These are phyloP conservation scores for Gopherus flavomarginatus DNA, from an alignment of 2,113 vertebrate species.

Conservation along the genomic window DNA sequence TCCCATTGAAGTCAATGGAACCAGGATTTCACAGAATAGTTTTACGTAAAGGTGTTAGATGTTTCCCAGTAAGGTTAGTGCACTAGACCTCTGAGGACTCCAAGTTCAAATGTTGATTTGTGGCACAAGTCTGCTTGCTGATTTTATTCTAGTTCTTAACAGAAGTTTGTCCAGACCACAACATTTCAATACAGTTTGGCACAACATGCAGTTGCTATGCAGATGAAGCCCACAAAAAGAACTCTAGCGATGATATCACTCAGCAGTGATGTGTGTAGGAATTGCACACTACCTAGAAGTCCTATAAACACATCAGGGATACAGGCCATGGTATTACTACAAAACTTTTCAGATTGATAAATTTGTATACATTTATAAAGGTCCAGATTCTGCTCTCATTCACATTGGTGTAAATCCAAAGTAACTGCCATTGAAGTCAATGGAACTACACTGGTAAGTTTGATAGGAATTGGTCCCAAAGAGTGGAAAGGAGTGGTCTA, in stretches of 20 bases:
- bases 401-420: background rate
- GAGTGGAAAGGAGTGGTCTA: background rate
- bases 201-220: background rate
- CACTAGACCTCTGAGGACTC: background rate
- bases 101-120: background rate
- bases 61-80: background rate
- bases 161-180: background rate
- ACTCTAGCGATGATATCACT: background rate
- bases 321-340: background rate
- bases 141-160: background rate
- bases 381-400: background rate
- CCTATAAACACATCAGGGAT: background rate
- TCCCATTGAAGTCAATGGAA: background rate
- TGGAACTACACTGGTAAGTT: background rate
- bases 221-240: background rate
- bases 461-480: background rate
- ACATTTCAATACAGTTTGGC: background rate
- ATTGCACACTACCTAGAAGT: background rate
- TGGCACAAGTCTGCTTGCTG: background rate
- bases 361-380: background rate
- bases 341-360: background rate
- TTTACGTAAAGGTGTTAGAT: background rate
- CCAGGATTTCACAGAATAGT: background rate
- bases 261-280: background rate
- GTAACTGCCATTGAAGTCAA: background rate